Base-by-base conservation (phyloP, 1,140 invertebrate species). In the Arion vulgaris region DNA sequence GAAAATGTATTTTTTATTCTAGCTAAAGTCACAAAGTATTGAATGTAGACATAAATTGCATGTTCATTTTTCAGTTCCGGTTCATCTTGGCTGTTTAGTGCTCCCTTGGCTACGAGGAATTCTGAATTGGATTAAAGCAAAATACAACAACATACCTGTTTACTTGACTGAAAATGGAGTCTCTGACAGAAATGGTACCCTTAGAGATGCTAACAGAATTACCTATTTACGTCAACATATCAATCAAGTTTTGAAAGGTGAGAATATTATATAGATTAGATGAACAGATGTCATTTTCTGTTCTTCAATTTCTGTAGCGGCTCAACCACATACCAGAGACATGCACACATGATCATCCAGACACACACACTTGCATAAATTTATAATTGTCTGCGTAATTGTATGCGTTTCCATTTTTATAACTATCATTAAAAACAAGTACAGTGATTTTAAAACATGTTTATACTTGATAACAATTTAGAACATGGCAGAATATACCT, bases 151-250 rank as follows among this genome's bases (percentile, higher is more conserved):
- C 90, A 93, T 94, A 0, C 84, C 91, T 13, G 91, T 95, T 0
- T 89, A 95, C 7, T 91, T 96, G 13, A 94, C 94, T 0, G 95
- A 95, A 93, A 96, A 95, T 87, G 95, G 95, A 49, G 94, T 86
- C 91, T 92, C 90, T 81, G 92, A 92, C 90, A 78, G 71, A 0
- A 85, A 86, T 78, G 91, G 90, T 1, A 93, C 93, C 51, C 79
- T 38, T 53, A 66, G 76, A n/a, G 94, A 95, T 86, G 85, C 92
- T 11, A 87, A 92, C 68, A 91, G 94, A 72, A 90, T 94, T 19
- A 75, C 91, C 11, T 94, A 93, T 86, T 93, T 92, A 57, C 88
- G 84, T 41, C 89, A 92, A 17, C 95, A 96, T 86, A 91, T 96
- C 36, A 93, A 93, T 76, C 92, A 94, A 9, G 89, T 96, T 80